phyloP scores from a whole-genome alignment of 2,888 invertebrate genomes.

The Sympetrum striolatum region DNA sequence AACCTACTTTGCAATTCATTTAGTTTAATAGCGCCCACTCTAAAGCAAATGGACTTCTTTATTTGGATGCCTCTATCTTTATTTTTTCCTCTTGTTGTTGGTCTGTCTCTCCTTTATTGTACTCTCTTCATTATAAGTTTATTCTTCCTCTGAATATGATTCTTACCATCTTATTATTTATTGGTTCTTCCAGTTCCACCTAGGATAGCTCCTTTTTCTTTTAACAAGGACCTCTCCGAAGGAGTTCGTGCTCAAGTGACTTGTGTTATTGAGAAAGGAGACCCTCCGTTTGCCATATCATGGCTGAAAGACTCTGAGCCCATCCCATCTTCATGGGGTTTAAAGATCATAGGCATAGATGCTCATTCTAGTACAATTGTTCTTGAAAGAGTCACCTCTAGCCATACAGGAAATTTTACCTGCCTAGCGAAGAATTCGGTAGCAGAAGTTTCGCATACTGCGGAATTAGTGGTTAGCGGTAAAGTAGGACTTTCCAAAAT shows the following conservation, averaged over 20 bases:
- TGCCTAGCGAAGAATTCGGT: constrained; percentile 55
- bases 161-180: constrained; percentile 45
- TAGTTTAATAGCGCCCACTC: background rate
- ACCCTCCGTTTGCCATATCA: constrained; percentile 57
- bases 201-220: constrained; percentile 57
- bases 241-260: constrained; percentile 55
- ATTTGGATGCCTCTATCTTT: background rate
- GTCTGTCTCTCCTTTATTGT: constrained; percentile 35
- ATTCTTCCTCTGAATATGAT: constrained; percentile 44
- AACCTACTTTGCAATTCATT: background rate
- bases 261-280: constrained; percentile 55
- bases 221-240: constrained; percentile 55
- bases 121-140: constrained; percentile 29
- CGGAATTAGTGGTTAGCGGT: constrained; percentile 59
- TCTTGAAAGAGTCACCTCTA: constrained; percentile 54
- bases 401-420: constrained; percentile 56
- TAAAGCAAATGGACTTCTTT: background rate
- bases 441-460: constrained; percentile 54
- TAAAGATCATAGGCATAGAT: constrained; percentile 52
- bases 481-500: constrained; percentile 48
- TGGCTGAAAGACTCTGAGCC: constrained; percentile 56
- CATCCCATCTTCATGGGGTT: constrained; percentile 47
- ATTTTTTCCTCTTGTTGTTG: constrained; percentile 28
- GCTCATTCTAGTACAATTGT: constrained; percentile 54
- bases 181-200: constrained; percentile 54